phyloP scores from a whole-genome alignment of 2,888 invertebrate species.

The Epirrita christyi region DNA sequence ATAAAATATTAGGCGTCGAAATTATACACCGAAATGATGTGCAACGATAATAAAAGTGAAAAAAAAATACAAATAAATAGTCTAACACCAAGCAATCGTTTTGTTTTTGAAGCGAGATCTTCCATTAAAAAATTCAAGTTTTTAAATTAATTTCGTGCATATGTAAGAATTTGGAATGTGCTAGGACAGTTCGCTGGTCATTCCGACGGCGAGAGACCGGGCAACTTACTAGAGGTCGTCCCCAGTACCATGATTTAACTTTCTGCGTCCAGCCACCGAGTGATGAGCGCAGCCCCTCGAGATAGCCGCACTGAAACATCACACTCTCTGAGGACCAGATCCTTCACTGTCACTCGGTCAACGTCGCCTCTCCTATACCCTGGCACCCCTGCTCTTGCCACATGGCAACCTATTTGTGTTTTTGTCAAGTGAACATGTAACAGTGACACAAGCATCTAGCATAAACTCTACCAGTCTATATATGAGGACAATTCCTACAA shows the following conservation, averaged over 20 bases:
- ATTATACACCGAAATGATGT: constrained; percentile 76
- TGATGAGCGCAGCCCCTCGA: constrained; percentile 97
- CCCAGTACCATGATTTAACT: constrained; percentile 99
- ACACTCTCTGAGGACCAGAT: constrained; percentile 81
- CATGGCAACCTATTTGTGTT: constrained; percentile 49
- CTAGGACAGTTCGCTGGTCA: constrained; percentile 78
- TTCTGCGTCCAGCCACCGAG: constrained; percentile 98
- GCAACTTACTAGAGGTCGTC: constrained; percentile 97
- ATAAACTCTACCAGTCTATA: constrained; percentile 58
- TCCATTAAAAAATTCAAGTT: constrained; percentile 61
- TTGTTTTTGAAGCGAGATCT: constrained; percentile 75
- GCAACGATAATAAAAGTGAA: constrained; percentile 77
- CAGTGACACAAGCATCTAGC: constrained; percentile 64
- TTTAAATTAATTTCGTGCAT: constrained; percentile 74
- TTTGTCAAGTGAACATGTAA: constrained; percentile 61
- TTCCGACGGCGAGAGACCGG: constrained; percentile 73
- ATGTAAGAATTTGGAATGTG: constrained; percentile 79
- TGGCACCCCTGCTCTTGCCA: constrained; percentile 27
- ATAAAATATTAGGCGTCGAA: constrained; percentile 59
- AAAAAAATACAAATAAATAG: constrained; percentile 58
- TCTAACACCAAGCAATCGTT: constrained; percentile 80
- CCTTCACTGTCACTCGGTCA: constrained; percentile 51
- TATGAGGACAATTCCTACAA: constrained; percentile 47
- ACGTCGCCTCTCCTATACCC: constrained; percentile 39
- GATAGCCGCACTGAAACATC: constrained; percentile 94